phyloP scores from a whole-genome alignment of 2,113 vertebrate genomes.

The Pterocles burchelli region DNA sequence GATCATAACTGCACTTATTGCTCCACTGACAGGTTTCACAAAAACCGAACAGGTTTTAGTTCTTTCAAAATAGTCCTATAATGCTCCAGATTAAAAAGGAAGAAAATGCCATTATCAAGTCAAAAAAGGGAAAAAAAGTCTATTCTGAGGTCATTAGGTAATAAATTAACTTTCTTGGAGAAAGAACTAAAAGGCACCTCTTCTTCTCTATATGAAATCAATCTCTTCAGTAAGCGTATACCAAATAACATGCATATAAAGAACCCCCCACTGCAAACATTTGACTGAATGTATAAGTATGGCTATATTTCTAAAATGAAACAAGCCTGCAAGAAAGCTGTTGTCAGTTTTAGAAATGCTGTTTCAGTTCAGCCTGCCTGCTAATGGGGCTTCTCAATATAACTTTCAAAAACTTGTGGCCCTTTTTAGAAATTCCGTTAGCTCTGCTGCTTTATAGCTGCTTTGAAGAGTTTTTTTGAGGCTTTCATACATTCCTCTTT shows the following conservation, averaged over 20 bases:
- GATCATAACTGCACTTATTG: neutral
- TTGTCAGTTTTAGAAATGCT: neutral
- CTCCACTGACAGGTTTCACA: neutral
- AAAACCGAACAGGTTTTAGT: neutral
- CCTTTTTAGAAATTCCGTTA: neutral
- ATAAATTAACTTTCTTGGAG: neutral
- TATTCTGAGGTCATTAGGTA: neutral
- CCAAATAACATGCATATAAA: neutral
- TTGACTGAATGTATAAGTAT: neutral
- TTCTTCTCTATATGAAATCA: neutral
- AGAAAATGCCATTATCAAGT: neutral
- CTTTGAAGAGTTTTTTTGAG: neutral
- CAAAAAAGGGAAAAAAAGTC: neutral
- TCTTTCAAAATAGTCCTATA: neutral
- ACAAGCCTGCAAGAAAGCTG: neutral
- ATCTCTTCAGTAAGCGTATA: neutral
- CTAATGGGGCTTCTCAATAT: neutral
- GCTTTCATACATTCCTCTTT: neutral
- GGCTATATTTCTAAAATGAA: neutral
- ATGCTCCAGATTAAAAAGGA: neutral
- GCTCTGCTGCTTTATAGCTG: neutral
- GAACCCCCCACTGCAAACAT: neutral
- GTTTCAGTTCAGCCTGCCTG: neutral
- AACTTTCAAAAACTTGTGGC: neutral
- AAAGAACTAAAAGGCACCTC: neutral